A percentile compares a stretch with the other conserved stretches of the same genome.
Conservation (phyloP, 2,888 invertebrate genomes). For the Zhuqinia jingwanae region DNA sequence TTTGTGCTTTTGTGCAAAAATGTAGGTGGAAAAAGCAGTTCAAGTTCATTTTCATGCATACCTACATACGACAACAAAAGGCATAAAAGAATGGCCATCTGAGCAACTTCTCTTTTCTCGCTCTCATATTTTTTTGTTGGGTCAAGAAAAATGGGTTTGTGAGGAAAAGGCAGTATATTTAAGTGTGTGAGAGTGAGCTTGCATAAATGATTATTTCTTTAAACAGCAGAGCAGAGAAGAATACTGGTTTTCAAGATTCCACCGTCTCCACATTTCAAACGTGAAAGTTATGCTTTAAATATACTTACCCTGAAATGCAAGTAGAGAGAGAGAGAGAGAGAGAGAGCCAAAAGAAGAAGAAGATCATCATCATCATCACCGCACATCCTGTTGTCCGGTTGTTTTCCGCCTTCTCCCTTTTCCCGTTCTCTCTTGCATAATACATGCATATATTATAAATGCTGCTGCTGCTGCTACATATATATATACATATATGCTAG, state of each 20-base stretch:
- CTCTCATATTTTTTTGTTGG: constrained; percentile 20
- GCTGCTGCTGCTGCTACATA: constrained; percentile 9
- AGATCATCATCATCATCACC: constrained; percentile 13
- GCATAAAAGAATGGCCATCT: neutral
- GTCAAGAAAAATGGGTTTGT: constrained; percentile 37
- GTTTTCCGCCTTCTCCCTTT: constrained; percentile 37
- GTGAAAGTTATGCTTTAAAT: neutral
- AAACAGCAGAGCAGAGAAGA: neutral
- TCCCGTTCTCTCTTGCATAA: constrained; percentile 47
- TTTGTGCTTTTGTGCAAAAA: neutral
- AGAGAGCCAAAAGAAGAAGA: neutral
- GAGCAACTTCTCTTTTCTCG: neutral
- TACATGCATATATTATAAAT: constrained; percentile 24
- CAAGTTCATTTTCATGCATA: constrained; percentile 18
- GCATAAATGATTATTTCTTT: constrained; percentile 55
- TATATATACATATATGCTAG: neutral
- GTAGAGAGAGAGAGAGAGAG: constrained; percentile 15
- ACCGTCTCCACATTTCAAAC: neutral
- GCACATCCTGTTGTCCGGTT: constrained; percentile 56
- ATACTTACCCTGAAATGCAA: constrained; percentile 8
- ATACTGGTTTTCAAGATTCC: constrained; percentile 17
- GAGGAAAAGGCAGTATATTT: too few relatives aligned
- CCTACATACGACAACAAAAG: constrained; percentile 9
- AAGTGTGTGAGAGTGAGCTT: constrained; percentile 45
- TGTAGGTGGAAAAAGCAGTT: neutral